Evolutionary conservation across 2,113 vertebrate genomes (phyloP).

Genomic region (Miniopterus natalensis): DNA sequence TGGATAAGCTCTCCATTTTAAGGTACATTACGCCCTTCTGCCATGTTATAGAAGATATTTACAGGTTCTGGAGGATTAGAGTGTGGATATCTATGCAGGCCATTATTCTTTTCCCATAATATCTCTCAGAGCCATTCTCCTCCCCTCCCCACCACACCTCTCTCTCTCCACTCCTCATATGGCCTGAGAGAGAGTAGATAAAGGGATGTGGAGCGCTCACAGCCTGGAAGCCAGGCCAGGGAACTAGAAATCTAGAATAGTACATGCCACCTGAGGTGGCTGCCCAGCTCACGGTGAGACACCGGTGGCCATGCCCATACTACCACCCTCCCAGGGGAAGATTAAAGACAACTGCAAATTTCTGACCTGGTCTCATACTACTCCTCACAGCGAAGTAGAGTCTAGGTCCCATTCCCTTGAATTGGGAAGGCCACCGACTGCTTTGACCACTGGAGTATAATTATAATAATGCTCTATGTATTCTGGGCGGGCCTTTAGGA

Average conservation of each 20-base stretch:
- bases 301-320: neutral
- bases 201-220: neutral
- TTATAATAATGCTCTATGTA: neutral
- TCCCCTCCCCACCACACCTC: neutral
- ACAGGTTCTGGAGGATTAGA: neutral
- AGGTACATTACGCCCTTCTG: neutral
- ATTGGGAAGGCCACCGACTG: neutral
- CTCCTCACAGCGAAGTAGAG: neutral
- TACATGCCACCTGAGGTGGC: neutral
- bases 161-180: neutral
- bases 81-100: neutral
- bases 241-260: neutral
- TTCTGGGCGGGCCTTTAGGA: neutral
- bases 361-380: neutral
- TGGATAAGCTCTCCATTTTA: neutral
- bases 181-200: neutral
- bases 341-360: neutral
- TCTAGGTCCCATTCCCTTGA: neutral
- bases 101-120: neutral
- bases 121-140: neutral
- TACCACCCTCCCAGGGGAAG: neutral
- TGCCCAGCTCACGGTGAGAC: neutral
- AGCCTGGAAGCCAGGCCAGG: neutral
- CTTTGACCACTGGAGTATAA: neutral
- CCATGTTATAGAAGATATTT: neutral